Conservation (phyloP, 2,113 vertebrate species). For the Phrynosoma platyrhinos region DNA sequence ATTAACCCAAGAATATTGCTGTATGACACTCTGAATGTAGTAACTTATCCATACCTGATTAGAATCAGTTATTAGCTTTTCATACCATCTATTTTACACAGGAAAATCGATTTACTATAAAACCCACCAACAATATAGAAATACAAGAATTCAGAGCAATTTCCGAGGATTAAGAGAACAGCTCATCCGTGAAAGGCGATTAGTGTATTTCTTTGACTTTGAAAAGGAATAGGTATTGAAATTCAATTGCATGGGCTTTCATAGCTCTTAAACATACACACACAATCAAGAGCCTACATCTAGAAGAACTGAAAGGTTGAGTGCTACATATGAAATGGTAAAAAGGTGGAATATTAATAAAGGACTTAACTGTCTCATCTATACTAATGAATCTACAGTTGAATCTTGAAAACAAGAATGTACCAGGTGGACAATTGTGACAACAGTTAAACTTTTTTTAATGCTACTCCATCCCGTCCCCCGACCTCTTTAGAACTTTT, state of each 20-base stretch:
- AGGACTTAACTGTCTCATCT: neutral
- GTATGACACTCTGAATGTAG: slow-evolving; percentile 43
- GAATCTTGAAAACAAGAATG: neutral
- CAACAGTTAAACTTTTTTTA: neutral
- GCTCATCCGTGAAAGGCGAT: slow-evolving; percentile 60
- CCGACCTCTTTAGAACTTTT: neutral
- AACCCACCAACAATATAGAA: slow-evolving; percentile 48
- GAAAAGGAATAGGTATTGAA: slow-evolving; percentile 58
- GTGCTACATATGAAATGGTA: slow-evolving; percentile 16
- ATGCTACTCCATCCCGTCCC: neutral
- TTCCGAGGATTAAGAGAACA: slow-evolving; percentile 62
- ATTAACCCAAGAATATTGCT: slow-evolving; percentile 32
- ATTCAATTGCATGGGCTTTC: slow-evolving; percentile 43
- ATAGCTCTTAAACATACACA: slow-evolving; percentile 37
- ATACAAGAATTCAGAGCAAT: slow-evolving; percentile 56
- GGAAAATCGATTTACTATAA: slow-evolving; percentile 51
- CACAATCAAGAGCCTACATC: slow-evolving; percentile 36
- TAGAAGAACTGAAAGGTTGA: slow-evolving; percentile 12
- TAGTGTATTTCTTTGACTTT: slow-evolving; percentile 58
- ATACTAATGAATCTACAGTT: neutral
- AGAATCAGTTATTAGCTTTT: slow-evolving; percentile 50
- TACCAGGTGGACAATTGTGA: neutral
- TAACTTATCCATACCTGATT: slow-evolving; percentile 20
- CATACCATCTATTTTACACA: slow-evolving; percentile 28
- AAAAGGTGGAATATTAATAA: neutral